Conservation (phyloP, 2,113 vertebrate genomes). For the Glaucidium brasilianum region DNA sequence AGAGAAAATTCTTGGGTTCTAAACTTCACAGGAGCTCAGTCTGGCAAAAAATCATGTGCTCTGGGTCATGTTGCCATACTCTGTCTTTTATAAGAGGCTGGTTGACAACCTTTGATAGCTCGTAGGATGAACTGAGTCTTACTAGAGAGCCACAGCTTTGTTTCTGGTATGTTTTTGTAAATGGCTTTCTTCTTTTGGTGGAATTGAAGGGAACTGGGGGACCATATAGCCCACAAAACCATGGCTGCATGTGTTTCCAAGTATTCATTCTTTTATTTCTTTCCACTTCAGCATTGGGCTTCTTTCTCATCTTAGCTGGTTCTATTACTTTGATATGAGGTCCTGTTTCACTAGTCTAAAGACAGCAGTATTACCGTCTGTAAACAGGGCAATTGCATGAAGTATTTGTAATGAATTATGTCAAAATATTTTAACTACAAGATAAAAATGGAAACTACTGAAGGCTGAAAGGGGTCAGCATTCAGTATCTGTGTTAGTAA, state of each 20-base stretch:
- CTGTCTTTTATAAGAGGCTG: neutral
- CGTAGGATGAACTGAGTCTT: neutral
- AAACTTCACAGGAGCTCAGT: neutral
- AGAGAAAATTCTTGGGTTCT: neutral
- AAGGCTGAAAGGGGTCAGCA: neutral
- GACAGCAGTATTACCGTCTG: neutral
- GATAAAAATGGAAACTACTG: neutral
- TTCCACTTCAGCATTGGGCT: neutral
- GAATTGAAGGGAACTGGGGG: neutral
- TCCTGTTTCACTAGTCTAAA: neutral
- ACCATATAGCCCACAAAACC: neutral
- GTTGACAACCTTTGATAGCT: neutral
- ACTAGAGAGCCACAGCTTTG: neutral
- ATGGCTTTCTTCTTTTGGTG: neutral
- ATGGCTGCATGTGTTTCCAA: neutral
- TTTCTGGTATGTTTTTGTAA: neutral
- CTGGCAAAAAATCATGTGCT: neutral
- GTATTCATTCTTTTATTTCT: neutral
- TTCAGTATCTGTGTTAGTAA: neutral
- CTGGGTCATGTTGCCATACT: neutral
- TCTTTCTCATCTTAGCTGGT: neutral
- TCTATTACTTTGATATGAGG: neutral
- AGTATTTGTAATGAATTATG: neutral
- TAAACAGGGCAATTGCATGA: neutral
- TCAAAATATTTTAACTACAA: neutral